Base-by-base conservation (phyloP, 2,797 vertebrate species). In the Typhlichthys subterraneus region DNA sequence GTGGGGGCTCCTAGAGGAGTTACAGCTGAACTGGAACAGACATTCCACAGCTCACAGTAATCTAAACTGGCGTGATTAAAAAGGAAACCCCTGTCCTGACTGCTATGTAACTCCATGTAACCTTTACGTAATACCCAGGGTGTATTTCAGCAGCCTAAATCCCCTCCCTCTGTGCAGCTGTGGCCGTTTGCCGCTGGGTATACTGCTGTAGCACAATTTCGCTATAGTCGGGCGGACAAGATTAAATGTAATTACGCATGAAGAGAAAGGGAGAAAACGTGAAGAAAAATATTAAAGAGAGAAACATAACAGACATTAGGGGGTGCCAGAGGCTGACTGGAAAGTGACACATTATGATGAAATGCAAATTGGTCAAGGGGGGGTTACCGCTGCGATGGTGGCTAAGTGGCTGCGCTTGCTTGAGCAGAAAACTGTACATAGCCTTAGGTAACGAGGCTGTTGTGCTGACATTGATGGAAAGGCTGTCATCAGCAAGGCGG, bases 391-490 rank as follows among this genome's bases (percentile, higher is more conserved):
- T 8, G 33, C 33, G 33, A 38, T 8, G 6, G 33, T 7, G 33
- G 33, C 33, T 38, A 8, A 38, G 53, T 17, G 63, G 62, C 59
- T 60, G 69, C 48, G 33, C 63, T 65, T 61, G 57, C 73, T 76
- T 83, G 72, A 67, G 31, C 73, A 80, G 70, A 80, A 60, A 23
- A 23, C 23, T 23, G 23, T 77, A 73, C 50, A 69, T 70, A 69
- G 75, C 77, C 72, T 57, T 73, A 76, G 77, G 70, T 81, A 83
- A 85, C 80, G 73, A 82, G 78, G 83, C 79, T 71, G 76, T 83
- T 76, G 65, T 78, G 63, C 79, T 65, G 78, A 73, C n/a, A 64
- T 72, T 80, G 83, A 84, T 79, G 65, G 75, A 79, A 85, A 80
- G 69, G 64, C 73, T 84, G 79, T 81, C 81, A 82, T 73, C 65